phyloP scores from a whole-genome alignment of 2,113 vertebrate genomes.

The Acrocephalus arundinaceus region DNA sequence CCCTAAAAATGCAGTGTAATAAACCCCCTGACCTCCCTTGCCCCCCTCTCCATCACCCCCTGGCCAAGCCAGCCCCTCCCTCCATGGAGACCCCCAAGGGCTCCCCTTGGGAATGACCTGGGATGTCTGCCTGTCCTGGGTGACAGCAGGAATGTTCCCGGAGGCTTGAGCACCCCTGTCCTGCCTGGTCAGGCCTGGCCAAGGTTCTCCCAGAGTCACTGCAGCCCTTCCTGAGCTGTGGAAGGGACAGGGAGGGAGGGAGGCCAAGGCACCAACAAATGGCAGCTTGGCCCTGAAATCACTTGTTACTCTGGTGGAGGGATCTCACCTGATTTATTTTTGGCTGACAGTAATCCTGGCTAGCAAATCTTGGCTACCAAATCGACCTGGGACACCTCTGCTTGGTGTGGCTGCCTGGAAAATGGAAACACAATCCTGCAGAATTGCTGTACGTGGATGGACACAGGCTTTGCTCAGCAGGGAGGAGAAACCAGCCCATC shows the following conservation, averaged over 20 bases:
- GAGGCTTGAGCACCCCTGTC: neutral
- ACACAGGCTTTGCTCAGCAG: neutral
- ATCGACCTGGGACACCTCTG: neutral
- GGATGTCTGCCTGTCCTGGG: neutral
- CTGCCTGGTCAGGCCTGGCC: neutral
- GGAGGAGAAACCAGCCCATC: conserved; percentile 21
- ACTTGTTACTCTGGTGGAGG: neutral
- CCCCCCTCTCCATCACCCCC: neutral
- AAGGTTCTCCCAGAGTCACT: neutral
- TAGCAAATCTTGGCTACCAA: neutral
- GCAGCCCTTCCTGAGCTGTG: neutral
- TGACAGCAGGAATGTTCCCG: neutral
- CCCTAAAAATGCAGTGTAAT: neutral
- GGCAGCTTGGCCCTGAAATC: neutral
- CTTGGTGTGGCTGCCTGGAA: neutral
- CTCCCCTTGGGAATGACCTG: neutral
- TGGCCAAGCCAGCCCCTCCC: neutral
- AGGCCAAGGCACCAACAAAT: neutral
- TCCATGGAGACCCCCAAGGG: neutral
- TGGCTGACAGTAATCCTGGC: neutral
- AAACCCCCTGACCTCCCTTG: neutral
- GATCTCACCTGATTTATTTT: neutral
- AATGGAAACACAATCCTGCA: neutral
- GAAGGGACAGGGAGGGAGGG: neutral
- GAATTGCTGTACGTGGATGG: neutral